Evolutionary conservation across 2,113 vertebrate species (phyloP), one percentile per base, ranked within the genome.

Genomic region (Proteles cristata): DNA sequence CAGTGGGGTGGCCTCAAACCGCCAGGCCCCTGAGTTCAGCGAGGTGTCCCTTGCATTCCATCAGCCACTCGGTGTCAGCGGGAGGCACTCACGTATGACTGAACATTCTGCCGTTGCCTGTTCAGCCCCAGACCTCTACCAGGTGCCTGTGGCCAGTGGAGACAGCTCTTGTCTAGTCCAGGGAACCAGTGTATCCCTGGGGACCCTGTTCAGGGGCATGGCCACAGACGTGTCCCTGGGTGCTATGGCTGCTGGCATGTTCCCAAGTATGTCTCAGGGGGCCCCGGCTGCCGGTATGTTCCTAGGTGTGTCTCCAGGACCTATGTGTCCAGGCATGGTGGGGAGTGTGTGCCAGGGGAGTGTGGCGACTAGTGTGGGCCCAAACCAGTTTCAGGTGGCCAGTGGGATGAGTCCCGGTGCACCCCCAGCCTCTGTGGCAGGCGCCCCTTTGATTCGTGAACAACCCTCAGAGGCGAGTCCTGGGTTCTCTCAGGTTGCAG

Each of bases 81-180:
- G 39, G 61, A 26, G 66, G 28, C 0, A 0, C 10, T 26, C 23
- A 7, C n/a, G 4, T 14, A 2, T 11, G 16, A 23, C 26, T 9
- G 82, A 65, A 39, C 7, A 43, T 14, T 28, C 88, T 65, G n/a
- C 12, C 7, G 17, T 77, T 35, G 7, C 33, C 2, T 1, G 68
- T 17, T 88, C 94, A 1, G 4, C 21, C 1, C 90, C 88, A 31
- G 9, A 65, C 19, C 19, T 88, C 39, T 48, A 6, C 69, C 95
- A 90, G 39, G 7, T 53, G 2, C 25, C 80, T 0, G 1, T 16
- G 28, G 26, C 45, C n/a, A n/a, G 12, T 3, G 28, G 50, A 26
- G 77, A n/a, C 31, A 63, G 10, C 8, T 66, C 55, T 4, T 0
- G 65, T 23, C 33, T 45, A 4, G 26, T 31, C n/a, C 95, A 43